Evolutionary conservation across 2,797 vertebrate species (phyloP).

Genomic region (Coendou prehensilis): DNA sequence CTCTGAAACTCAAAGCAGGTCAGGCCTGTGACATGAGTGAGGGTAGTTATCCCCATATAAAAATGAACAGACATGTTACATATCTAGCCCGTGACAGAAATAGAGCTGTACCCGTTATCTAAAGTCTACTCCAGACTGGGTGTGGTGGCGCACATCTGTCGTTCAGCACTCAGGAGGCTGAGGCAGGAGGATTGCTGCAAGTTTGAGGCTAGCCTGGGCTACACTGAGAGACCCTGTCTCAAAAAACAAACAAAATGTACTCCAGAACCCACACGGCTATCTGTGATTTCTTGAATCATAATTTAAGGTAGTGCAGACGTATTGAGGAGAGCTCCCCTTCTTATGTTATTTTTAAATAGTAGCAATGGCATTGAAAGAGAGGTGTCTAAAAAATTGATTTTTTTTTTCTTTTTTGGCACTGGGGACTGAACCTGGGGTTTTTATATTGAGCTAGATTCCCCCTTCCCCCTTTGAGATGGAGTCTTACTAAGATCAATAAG

Average conservation of each 20-base stretch:
- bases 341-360: neutral
- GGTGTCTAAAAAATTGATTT: neutral
- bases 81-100: neutral
- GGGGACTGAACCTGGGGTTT: neutral
- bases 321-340: neutral
- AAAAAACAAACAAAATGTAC: neutral
- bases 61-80: neutral
- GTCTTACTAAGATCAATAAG: neutral
- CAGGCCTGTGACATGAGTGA: neutral
- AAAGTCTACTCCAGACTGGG: no score
- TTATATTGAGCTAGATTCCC: neutral
- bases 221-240: neutral
- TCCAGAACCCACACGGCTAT: neutral
- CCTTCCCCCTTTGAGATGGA: neutral
- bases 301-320: neutral
- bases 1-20: neutral
- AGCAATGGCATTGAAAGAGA: neutral
- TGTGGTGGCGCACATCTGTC: neutral
- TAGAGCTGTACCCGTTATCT: neutral
- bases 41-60: neutral
- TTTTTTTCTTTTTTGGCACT: neutral
- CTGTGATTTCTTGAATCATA: neutral
- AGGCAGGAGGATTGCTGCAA: neutral
- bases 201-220: neutral
- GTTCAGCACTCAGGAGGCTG: neutral